phyloP scores from a whole-genome alignment of 1,140 invertebrate species.

The Calliphora vicina region DNA sequence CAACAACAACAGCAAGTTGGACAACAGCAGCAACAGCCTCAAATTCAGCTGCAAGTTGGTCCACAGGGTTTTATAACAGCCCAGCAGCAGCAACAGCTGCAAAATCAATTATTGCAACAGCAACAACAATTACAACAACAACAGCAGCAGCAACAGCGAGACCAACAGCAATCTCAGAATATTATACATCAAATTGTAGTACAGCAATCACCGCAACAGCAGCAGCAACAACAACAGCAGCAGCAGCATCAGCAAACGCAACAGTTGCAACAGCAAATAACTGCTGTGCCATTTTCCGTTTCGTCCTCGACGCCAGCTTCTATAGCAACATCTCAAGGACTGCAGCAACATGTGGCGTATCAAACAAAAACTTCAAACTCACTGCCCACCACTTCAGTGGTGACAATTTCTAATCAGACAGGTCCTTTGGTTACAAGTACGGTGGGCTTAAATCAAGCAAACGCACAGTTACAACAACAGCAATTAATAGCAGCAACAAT shows the following conservation, averaged over 20 bases:
- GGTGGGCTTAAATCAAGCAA: conserved; percentile 39
- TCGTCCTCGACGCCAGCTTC: conserved; percentile 63
- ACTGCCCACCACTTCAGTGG: conserved; percentile 50
- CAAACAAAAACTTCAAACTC: conserved; percentile 41
- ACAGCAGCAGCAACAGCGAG: conserved; percentile 51
- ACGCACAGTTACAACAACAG: conserved; percentile 46
- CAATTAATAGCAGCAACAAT: conserved; percentile 42
- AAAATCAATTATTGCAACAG: conserved; percentile 39
- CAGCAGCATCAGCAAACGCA: conserved; percentile 60
- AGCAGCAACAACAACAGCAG: conserved; percentile 51
- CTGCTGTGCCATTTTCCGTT: conserved; percentile 63
- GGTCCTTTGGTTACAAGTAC: conserved; percentile 52
- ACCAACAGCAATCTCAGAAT: conserved; percentile 55
- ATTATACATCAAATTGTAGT: conserved; percentile 59
- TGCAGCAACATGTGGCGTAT: conserved; percentile 26
- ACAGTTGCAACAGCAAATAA: conserved; percentile 52
- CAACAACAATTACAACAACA: conserved; percentile 49
- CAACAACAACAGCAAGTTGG: conserved; percentile 47
- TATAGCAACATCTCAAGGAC: conserved; percentile 54
- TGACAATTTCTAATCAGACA: conserved; percentile 57
- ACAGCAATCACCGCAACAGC: conserved; percentile 48
- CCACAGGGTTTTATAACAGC: conserved; percentile 60
- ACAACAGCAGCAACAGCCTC: conserved; percentile 51
- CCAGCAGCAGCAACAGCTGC: conserved; percentile 44
- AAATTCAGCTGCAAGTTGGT: conserved; percentile 49